These are phyloP conservation scores for Ceramica pisi DNA, from an alignment of 2,888 invertebrate species.

Conservation along the genomic window DNA sequence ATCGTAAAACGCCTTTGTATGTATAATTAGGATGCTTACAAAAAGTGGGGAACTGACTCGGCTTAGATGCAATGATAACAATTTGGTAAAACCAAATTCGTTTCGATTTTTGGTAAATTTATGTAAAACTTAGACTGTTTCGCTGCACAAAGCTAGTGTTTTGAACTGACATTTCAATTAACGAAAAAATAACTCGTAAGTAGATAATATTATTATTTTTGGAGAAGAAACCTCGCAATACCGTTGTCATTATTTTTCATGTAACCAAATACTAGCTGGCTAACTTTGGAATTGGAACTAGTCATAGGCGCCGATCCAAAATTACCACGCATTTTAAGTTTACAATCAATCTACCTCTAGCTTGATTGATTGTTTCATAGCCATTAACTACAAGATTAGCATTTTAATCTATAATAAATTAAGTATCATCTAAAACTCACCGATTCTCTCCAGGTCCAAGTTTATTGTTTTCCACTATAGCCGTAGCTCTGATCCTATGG, in stretches of 20 bases:
- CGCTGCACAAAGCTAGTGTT: neutral
- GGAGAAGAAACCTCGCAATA: neutral
- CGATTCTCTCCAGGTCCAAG: conserved; percentile 90
- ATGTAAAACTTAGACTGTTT: neutral
- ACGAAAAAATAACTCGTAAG: neutral
- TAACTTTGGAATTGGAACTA: neutral
- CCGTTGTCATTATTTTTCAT: neutral
- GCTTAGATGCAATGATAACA: conserved; percentile 10
- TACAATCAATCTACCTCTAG: neutral
- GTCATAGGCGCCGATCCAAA: neutral
- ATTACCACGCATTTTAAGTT: neutral
- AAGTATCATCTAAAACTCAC: conserved; percentile 80
- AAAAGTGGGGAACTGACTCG: conserved; percentile 35
- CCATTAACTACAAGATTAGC: neutral
- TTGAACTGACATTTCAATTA: conserved; percentile 3
- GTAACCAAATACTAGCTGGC: neutral
- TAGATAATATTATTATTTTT: neutral
- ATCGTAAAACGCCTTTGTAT: neutral
- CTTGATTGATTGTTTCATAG: neutral
- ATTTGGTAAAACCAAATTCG: conserved; percentile 3
- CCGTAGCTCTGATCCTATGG: conserved; percentile 91
- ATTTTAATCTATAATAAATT: neutral
- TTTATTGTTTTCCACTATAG: conserved; percentile 91
- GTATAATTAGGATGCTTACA: conserved; percentile 16
- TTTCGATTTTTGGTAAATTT: conserved; percentile 10